phyloP scores from a whole-genome alignment of 2,113 vertebrate species.

The Ciconia boyciana region DNA sequence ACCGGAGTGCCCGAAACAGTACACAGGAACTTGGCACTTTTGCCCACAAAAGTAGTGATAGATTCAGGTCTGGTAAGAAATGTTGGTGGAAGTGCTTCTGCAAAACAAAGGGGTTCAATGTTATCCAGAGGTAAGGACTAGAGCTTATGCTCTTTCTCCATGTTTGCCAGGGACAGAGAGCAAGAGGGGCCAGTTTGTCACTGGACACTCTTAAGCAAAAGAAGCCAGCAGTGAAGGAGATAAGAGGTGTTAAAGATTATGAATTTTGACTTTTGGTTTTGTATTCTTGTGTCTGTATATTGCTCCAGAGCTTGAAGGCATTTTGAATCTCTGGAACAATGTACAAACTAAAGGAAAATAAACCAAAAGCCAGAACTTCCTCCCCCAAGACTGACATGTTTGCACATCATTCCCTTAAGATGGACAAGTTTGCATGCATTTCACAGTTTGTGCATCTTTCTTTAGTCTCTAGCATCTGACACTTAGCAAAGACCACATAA shows the following conservation, averaged over 20 bases:
- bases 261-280: background rate
- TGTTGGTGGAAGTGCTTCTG: conserved; percentile 93
- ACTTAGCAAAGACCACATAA: background rate
- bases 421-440: background rate
- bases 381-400: background rate
- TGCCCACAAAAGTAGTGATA: conserved; percentile 91
- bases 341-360: background rate
- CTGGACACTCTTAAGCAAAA: background rate
- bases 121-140: conserved; percentile 37
- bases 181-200: background rate
- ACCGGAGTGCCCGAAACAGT: conserved; percentile 89
- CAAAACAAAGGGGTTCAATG: conserved; percentile 77
- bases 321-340: background rate
- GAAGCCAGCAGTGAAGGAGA: background rate
- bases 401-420: background rate
- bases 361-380: background rate
- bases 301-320: background rate
- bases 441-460: background rate
- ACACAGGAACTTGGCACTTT: conserved; percentile 88
- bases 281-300: background rate
- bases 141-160: background rate
- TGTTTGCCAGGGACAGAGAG: background rate
- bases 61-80: conserved; percentile 94
- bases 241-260: background rate
- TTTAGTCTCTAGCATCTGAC: background rate